Conservation (phyloP, 2,797 vertebrate genomes). For the Otolemur crassicaudatus region DNA sequence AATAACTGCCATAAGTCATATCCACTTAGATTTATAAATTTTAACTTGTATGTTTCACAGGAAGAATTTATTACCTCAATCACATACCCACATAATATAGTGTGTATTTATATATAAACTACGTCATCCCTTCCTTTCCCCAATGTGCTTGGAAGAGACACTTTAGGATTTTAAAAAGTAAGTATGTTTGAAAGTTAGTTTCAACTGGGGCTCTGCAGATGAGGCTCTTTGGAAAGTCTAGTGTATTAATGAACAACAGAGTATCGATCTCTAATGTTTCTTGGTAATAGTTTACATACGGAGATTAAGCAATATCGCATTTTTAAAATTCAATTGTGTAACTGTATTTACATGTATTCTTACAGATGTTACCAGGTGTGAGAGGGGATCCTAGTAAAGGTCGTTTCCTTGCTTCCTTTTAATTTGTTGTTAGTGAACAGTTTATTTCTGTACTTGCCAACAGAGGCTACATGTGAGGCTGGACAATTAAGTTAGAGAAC, state of each 20-base stretch:
- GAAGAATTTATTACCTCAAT: not conserved
- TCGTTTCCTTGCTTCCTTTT: constrained; percentile 19
- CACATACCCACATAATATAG: not conserved
- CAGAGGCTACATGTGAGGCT: not conserved
- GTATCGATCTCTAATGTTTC: not conserved
- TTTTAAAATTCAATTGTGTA: not conserved
- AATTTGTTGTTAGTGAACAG: not conserved
- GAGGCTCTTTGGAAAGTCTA: not conserved
- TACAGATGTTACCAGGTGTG: not conserved
- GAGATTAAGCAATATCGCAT: not conserved
- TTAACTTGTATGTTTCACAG: not conserved
- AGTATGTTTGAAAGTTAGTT: constrained; percentile 1
- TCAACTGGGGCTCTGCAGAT: not conserved
- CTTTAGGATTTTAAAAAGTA: not conserved
- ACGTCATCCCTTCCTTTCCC: not conserved
- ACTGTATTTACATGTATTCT: constrained; percentile 28
- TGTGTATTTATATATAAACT: not conserved
- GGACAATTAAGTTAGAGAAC: too few species aligned
- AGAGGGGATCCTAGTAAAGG: not conserved
- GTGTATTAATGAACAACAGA: not conserved
- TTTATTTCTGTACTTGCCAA: constrained; percentile 38
- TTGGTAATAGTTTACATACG: constrained; percentile 12
- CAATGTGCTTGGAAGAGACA: constrained; percentile 33
- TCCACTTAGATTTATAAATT: not conserved
- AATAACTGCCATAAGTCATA: not conserved